A percentile compares a stretch with the other conserved stretches of the same genome.
Evolutionary conservation across 2,797 vertebrate species (phyloP).

Genomic region (Sebastes vulpes): DNA sequence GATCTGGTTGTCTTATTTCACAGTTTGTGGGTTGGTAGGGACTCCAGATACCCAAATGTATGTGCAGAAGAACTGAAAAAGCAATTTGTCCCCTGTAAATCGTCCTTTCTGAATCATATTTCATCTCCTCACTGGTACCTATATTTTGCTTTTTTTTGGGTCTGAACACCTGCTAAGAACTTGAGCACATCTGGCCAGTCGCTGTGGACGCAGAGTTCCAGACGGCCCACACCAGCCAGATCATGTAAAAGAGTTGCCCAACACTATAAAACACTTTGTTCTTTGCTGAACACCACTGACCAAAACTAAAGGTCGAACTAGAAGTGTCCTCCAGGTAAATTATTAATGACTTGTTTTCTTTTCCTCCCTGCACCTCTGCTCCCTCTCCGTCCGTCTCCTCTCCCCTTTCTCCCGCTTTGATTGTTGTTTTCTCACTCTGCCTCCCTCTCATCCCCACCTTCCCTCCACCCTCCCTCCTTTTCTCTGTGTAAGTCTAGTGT

Average conservation of each 20-base stretch:
- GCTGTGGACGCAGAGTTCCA: neutral
- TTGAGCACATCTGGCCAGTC: constrained; percentile 14
- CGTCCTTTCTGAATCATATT: neutral
- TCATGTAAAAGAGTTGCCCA: constrained; percentile 17
- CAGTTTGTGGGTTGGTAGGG: no score
- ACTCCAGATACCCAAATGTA: no score
- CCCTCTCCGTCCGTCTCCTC: constrained; percentile 23
- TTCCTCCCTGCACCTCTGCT: constrained; percentile 34
- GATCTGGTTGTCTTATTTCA: no score
- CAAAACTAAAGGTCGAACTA: constrained; percentile 65
- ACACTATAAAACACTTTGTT: constrained; percentile 22
- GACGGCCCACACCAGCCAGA: neutral
- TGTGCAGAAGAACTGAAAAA: no score
- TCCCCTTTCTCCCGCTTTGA: constrained; percentile 19
- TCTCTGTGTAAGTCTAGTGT: constrained; percentile 37
- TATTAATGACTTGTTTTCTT: constrained; percentile 72
- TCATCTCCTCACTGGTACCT: neutral
- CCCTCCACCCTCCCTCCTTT: constrained; percentile 14
- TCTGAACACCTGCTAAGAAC: neutral
- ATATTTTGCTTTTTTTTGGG: neutral
- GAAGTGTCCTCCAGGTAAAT: constrained; percentile 74
- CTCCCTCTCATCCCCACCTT: constrained; percentile 20
- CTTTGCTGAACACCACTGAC: constrained; percentile 40
- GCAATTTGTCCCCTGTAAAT: neutral
- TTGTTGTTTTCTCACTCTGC: constrained; percentile 39